Percentiles rank a stretch among this genome's conserved stretches.
phyloP scores from a whole-genome alignment of 1,140 invertebrate genomes.

The Hyposmocoma kahamanoa region DNA sequence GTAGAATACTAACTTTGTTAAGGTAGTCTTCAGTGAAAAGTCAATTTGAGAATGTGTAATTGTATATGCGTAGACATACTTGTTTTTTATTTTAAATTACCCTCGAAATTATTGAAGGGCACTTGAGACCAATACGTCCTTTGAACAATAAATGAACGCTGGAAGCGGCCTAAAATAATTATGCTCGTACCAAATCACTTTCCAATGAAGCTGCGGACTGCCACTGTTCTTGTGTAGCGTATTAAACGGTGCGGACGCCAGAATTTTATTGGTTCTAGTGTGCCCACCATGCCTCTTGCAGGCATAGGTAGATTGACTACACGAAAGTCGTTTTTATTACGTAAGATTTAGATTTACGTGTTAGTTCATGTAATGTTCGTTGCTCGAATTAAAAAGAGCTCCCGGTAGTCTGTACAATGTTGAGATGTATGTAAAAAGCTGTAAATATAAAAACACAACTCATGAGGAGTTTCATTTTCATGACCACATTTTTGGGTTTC shows the following conservation, averaged over 20 bases:
- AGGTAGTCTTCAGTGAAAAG: slow-evolving; percentile 48
- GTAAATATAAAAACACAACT: slow-evolving; percentile 65
- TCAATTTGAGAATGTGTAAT: slow-evolving; percentile 54
- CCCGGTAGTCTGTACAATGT: slow-evolving; percentile 70
- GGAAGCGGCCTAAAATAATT: slow-evolving; percentile 50
- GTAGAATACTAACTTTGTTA: slow-evolving; percentile 48
- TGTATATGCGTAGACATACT: slow-evolving; percentile 29
- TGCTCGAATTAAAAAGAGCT: slow-evolving; percentile 73
- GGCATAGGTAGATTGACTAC: slow-evolving; percentile 59
- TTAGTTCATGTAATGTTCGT: slow-evolving; percentile 74
- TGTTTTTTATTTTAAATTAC: slow-evolving; percentile 17
- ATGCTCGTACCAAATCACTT: slow-evolving; percentile 40
- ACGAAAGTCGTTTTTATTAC: slow-evolving; percentile 66
- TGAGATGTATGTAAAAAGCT: slow-evolving; percentile 73
- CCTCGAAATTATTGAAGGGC: slow-evolving; percentile 32
- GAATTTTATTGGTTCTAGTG: slow-evolving; percentile 70
- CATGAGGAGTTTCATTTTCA: slow-evolving; percentile 61
- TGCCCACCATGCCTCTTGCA: slow-evolving; percentile 41
- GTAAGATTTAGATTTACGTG: slow-evolving; percentile 70
- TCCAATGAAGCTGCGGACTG: slow-evolving; percentile 45
- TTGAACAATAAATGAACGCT: slow-evolving; percentile 52
- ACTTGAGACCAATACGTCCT: slow-evolving; percentile 55
- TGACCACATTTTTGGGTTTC: slow-evolving; percentile 37
- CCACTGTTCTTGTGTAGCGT: slow-evolving; percentile 57
- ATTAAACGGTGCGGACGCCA: slow-evolving; percentile 34